Base-by-base conservation (phyloP, 2,797 vertebrate species). In the Silurus lanzhouensis region DNA sequence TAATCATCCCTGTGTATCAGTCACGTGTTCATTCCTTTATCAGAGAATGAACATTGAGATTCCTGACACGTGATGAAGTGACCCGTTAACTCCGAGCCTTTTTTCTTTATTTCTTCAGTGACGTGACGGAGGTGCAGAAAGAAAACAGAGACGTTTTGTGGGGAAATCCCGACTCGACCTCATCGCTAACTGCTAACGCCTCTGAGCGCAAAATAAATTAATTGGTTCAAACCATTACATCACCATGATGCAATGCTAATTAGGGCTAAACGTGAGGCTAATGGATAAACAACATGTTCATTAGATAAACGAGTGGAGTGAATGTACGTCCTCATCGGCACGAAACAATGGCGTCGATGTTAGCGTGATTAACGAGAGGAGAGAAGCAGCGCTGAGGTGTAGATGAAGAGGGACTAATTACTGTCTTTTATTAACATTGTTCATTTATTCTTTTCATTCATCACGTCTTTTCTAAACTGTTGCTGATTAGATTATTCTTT, bases 241-340 rank as follows among this genome's bases (percentile, higher is more conserved):
- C 63, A 20, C 15, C 14, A 55, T 67, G 67, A 81, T 81, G 79
- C 25, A n/a, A 81, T 52, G 79, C 44, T 81, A 81, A 81, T 67
- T 81, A 55, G 38, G 63, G n/a, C 46, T 81, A 67, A 81, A 81
- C 46, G 44, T 67, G 13, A 67, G 67, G 44, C 79, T 81, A 81
- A 81, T 81, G 79, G 63, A 27, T 67, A 81, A 81, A 67, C 79
- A 81, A 81, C 46, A 67, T 27, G 79, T 81, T 81, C 61, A 81
- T 81, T 81, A 81, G 63, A 67, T 55, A 55, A 81, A 67, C 63
- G 46, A 67, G 63, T 81, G 14, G 1, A 67, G 46, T 12, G 14
- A 22, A 14, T 2, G 14, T 1, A 15, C 22, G 22, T 46, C 58
- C 77, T 79, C 19, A 7, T 64, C 12, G 2, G 14, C 78, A 27